Conservation (phyloP, 2,888 invertebrate species). For the Elegia similella region DNA sequence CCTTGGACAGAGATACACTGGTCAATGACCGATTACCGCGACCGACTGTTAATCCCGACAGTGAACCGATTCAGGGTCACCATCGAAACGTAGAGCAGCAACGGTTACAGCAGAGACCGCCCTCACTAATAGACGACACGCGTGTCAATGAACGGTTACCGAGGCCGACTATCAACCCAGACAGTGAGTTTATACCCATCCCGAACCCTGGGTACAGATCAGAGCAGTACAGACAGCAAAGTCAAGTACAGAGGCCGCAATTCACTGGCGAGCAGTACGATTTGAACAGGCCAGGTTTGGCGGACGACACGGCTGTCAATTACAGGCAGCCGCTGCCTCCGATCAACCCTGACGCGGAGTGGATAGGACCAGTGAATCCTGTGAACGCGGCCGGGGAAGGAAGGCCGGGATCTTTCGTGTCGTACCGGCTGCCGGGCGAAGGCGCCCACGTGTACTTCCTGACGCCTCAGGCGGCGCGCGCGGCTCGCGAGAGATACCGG, state of each 20-base stretch:
- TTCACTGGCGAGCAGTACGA: conserved; percentile 68
- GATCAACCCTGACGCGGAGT: conserved; percentile 82
- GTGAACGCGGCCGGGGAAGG: conserved; percentile 58
- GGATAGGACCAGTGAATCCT: conserved; percentile 73
- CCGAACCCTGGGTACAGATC: conserved; percentile 67
- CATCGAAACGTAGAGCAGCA: conserved; percentile 50
- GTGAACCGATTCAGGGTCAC: conserved; percentile 73
- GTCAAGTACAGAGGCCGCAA: conserved; percentile 58
- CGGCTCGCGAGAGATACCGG: conserved; percentile 59
- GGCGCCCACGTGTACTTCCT: conserved; percentile 90
- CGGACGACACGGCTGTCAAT: conserved; percentile 79
- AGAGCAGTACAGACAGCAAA: conserved; percentile 55
- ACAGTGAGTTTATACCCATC: conserved; percentile 83
- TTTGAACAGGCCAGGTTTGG: conserved; percentile 62
- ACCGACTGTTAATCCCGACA: conserved; percentile 86
- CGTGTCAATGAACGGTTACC: conserved; percentile 87
- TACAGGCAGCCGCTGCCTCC: conserved; percentile 81
- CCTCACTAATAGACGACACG: conserved; percentile 83
- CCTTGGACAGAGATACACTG: conserved; percentile 84
- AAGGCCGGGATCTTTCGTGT: conserved; percentile 84
- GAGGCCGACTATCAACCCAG: conserved; percentile 85
- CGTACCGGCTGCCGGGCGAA: conserved; percentile 88
- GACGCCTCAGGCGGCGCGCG: conserved; percentile 84
- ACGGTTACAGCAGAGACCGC: conserved; percentile 55
- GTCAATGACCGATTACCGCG: conserved; percentile 87